phyloP scores from a whole-genome alignment of 2,888 invertebrate genomes.

The Noctua comes region DNA sequence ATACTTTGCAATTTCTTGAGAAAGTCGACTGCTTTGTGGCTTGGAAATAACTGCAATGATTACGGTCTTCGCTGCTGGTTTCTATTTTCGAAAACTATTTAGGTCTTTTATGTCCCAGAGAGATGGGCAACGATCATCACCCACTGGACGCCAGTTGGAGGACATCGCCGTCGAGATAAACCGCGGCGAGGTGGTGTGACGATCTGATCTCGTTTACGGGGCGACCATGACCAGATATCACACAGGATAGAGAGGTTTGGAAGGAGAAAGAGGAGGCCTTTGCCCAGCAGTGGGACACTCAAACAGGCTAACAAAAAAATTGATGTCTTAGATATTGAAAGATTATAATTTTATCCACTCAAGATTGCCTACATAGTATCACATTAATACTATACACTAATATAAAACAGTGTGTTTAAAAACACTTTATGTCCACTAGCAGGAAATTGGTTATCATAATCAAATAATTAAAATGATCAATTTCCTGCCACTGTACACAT shows the following conservation, averaged over 20 bases:
- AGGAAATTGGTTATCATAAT: neutral
- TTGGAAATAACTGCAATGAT: slow-evolving; percentile 2
- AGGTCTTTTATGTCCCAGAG: too few relatives aligned
- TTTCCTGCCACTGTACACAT: neutral
- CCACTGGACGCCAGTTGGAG: too few relatives aligned
- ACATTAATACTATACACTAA: neutral
- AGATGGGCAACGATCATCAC: too few relatives aligned
- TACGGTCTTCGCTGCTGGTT: neutral
- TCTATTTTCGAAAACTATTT: neutral
- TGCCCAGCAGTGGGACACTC: too few relatives aligned
- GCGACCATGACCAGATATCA: too few relatives aligned
- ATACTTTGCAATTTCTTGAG: slow-evolving; percentile 30
- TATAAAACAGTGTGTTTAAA: neutral
- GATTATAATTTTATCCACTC: neutral
- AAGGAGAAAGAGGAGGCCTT: too few relatives aligned
- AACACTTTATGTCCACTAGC: neutral
- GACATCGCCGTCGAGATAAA: too few relatives aligned
- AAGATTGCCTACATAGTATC: neutral
- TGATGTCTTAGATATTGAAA: neutral
- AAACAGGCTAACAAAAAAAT: too few relatives aligned
- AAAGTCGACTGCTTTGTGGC: slow-evolving; percentile 15
- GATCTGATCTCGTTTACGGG: too few relatives aligned
- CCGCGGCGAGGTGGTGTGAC: too few relatives aligned
- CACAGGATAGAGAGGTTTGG: too few relatives aligned
- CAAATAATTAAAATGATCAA: neutral